Evolutionary conservation across 2,888 invertebrate genomes (phyloP).

Genomic region (Lepidocyrtinus sp.): DNA sequence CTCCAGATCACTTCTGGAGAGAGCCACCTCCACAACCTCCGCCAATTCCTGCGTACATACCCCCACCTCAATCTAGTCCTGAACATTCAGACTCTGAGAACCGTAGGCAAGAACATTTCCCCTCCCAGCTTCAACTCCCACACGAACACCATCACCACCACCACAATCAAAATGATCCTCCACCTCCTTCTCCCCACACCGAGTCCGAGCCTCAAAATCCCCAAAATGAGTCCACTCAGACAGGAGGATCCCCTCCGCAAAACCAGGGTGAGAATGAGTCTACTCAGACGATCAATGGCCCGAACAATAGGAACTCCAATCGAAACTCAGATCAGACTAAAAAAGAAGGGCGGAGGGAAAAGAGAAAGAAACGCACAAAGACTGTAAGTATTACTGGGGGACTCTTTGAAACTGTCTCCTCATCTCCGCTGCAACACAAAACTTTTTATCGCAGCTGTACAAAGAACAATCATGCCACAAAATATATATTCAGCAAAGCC

Average conservation of each 20-base stretch:
- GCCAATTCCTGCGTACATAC: slow-evolving; percentile 32
- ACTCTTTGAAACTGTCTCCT: too few relatives aligned
- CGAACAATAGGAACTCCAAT: neutral
- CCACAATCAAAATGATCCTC: neutral
- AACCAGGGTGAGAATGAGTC: slow-evolving; percentile 11
- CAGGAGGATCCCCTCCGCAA: slow-evolving; percentile 39
- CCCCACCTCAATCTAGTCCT: slow-evolving; percentile 37
- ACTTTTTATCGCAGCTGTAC: slow-evolving; percentile 28
- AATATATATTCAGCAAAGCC: slow-evolving; percentile 28
- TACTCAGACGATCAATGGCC: neutral
- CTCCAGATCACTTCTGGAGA: slow-evolving; percentile 61
- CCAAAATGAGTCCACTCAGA: neutral
- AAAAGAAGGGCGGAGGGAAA: slow-evolving; percentile 4
- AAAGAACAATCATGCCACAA: slow-evolving; percentile 29
- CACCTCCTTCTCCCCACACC: neutral
- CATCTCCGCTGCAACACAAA: slow-evolving; percentile 8
- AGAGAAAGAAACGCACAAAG: slow-evolving; percentile 45
- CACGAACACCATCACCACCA: slow-evolving; percentile 31
- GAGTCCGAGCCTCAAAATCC: slow-evolving; percentile 22
- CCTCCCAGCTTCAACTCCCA: slow-evolving; percentile 26
- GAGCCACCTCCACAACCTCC: slow-evolving; percentile 40
- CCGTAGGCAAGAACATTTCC: slow-evolving; percentile 8
- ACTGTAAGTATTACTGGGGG: slow-evolving; percentile 47
- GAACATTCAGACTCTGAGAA: slow-evolving; percentile 14
- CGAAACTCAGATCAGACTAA: slow-evolving; percentile 19